Percentiles rank a stretch among this genome's conserved stretches.
phyloP scores from a whole-genome alignment of 2,113 vertebrate species.

The Centropristis striata region DNA sequence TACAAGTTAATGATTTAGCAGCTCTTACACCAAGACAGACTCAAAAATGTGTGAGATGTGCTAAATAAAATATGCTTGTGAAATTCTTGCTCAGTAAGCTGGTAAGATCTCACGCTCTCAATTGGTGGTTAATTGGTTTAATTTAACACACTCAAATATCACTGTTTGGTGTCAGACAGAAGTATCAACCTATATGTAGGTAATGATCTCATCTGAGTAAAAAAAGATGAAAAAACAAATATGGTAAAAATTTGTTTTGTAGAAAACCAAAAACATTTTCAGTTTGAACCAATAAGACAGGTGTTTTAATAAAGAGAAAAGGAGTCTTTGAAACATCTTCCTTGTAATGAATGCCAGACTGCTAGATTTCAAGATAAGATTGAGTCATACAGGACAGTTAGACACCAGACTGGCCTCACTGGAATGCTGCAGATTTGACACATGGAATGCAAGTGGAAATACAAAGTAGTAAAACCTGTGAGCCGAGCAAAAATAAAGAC shows the following conservation, averaged over 20 bases:
- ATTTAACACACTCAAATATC: neutral
- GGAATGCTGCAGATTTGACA: slow-evolving; percentile 22
- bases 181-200: neutral
- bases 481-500: neutral
- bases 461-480: slow-evolving; percentile 4
- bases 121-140: neutral
- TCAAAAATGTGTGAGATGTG: slow-evolving; percentile 37
- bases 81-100: slow-evolving; percentile 16
- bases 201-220: neutral
- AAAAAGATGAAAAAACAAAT: neutral
- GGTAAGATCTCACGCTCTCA: neutral
- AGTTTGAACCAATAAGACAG: neutral
- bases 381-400: neutral
- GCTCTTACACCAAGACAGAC: neutral
- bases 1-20: slow-evolving; percentile 15
- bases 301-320: neutral
- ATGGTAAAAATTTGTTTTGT: neutral
- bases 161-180: neutral
- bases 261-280: neutral
- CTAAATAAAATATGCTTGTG: neutral
- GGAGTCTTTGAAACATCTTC: neutral
- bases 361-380: slow-evolving; percentile 5
- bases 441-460: slow-evolving; percentile 14
- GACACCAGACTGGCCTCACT: slow-evolving; percentile 13
- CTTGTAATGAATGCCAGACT: neutral